Evolutionary conservation across 2,888 invertebrate genomes (phyloP).

Genomic region (Octonoba sinensis): DNA sequence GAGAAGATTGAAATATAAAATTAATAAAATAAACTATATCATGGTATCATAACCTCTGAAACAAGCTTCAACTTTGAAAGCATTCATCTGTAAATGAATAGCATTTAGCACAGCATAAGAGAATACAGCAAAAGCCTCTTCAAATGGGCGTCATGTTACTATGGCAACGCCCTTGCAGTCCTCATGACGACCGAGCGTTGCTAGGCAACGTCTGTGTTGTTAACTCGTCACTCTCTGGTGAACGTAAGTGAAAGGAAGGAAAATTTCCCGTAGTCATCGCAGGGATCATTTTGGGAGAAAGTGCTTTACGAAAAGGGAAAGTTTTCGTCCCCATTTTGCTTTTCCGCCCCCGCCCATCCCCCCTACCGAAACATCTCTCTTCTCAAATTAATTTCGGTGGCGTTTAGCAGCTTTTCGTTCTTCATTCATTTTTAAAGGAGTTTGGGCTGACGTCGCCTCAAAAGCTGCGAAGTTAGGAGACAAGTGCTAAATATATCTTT

Average conservation of each 20-base stretch:
- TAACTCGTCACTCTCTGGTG: slow-evolving; percentile 44
- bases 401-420: slow-evolving; percentile 24
- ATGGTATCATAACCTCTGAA: no score
- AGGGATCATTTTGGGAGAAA: slow-evolving; percentile 28
- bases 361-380: slow-evolving; percentile 26
- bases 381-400: slow-evolving; percentile 58
- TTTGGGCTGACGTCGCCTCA: slow-evolving; percentile 18
- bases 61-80: no score
- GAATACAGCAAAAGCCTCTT: slow-evolving; percentile 14
- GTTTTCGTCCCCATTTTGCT: slow-evolving; percentile 14
- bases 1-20: no score
- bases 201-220: slow-evolving; percentile 52
- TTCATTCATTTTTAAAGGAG: slow-evolving; percentile 6
- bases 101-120: no score
- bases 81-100: no score
- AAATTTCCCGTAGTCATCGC: slow-evolving; percentile 49
- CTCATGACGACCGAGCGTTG: slow-evolving; percentile 39
- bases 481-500: neutral
- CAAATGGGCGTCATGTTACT: slow-evolving; percentile 49
- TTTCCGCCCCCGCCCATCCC: neutral
- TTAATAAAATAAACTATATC: no score
- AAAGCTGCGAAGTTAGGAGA: slow-evolving; percentile 4
- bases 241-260: slow-evolving; percentile 45
- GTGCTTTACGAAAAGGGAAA: slow-evolving; percentile 44
- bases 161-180: slow-evolving; percentile 46